phyloP scores from a whole-genome alignment of 2,797 vertebrate species.

The Lagodon rhomboides region DNA sequence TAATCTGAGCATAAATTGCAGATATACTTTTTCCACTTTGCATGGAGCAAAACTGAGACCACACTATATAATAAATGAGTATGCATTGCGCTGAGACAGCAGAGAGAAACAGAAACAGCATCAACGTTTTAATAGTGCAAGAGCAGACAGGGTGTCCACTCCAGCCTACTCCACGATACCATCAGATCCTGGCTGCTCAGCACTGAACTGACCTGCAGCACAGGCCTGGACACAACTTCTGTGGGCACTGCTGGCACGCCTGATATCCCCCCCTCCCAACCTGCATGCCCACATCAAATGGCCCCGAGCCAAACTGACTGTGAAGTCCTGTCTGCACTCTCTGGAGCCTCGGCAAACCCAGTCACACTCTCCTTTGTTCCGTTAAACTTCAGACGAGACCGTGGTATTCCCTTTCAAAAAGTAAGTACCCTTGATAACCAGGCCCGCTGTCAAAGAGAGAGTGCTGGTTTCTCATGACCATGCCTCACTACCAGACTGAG shows the following conservation, averaged over 20 bases:
- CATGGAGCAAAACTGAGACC: too few species aligned
- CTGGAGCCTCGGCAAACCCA: slow-evolving; percentile 24
- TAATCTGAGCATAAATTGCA: too few species aligned
- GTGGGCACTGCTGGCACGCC: slow-evolving; percentile 25
- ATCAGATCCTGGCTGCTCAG: not conserved
- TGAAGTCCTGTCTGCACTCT: slow-evolving; percentile 36
- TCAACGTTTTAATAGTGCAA: not conserved
- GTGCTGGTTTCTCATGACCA: slow-evolving; percentile 54
- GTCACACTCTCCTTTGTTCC: slow-evolving; percentile 48
- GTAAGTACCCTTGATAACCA: slow-evolving; percentile 46
- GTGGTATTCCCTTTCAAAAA: slow-evolving; percentile 62
- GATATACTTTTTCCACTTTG: not conserved
- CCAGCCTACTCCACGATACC: too few species aligned
- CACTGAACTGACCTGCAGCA: slow-evolving; percentile 4
- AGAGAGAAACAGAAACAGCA: not conserved
- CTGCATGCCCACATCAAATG: slow-evolving; percentile 37
- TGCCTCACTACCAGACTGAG: slow-evolving; percentile 36
- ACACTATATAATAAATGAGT: not conserved
- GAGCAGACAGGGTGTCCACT: not conserved
- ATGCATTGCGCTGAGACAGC: not conserved
- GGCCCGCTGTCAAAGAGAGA: slow-evolving; percentile 47
- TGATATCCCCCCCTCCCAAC: slow-evolving; percentile 7
- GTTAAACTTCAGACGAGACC: slow-evolving; percentile 46
- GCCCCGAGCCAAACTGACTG: slow-evolving; percentile 31
- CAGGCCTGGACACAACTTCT: slow-evolving; percentile 28